phyloP scores from a whole-genome alignment of 1,140 invertebrate genomes.

The Heterodera carotae region DNA sequence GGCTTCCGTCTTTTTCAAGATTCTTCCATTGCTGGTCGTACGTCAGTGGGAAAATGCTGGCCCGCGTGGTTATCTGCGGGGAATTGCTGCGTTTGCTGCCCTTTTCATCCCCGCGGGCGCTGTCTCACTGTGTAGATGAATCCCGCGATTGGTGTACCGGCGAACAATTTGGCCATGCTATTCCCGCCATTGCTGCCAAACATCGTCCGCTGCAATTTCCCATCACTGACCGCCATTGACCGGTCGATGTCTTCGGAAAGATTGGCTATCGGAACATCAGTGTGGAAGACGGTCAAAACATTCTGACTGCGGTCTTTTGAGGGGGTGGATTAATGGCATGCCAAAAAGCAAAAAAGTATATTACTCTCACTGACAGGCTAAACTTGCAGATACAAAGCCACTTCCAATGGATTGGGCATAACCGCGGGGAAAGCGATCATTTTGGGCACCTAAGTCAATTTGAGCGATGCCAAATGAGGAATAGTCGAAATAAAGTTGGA shows the following conservation, averaged over 20 bases:
- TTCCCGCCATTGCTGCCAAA: not conserved
- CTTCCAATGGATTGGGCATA: conserved; percentile 3
- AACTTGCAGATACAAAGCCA: not conserved
- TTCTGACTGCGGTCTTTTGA: not conserved
- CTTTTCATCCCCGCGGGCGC: too few relatives aligned
- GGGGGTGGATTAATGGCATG: not conserved
- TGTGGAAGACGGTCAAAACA: not conserved
- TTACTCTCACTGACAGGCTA: not conserved
- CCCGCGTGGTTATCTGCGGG: not conserved
- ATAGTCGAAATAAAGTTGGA: conserved; percentile 11
- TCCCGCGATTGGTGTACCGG: not conserved
- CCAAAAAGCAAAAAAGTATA: not conserved
- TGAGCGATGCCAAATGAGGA: conserved; percentile 11
- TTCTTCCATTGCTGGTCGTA: not conserved
- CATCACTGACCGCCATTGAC: not conserved
- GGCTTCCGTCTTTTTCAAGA: not conserved
- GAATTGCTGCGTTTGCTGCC: too few relatives aligned
- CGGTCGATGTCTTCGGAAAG: conserved; percentile 2
- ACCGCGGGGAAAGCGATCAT: conserved; percentile 4
- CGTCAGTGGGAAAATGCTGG: conserved; percentile 7
- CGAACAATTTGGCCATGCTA: not conserved
- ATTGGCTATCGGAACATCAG: not conserved
- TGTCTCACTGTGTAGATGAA: conserved; percentile 6
- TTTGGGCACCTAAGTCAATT: not conserved
- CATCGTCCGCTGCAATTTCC: not conserved